Percentiles rank a stretch among this genome's conserved stretches.
Conservation (phyloP, 2,888 invertebrate genomes). For the Plebejus anna region DNA sequence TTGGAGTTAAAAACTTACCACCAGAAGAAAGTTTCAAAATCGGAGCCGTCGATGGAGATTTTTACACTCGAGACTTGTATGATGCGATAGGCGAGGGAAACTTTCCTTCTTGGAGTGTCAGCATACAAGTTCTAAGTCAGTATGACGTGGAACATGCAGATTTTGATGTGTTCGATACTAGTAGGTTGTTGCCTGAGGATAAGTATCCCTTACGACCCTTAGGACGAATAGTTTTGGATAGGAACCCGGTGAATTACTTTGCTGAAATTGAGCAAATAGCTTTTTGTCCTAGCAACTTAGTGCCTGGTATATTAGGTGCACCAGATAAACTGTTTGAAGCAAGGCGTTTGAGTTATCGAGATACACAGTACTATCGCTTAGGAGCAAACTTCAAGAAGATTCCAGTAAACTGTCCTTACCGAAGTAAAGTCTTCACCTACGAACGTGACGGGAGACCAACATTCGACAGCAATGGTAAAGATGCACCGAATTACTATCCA, state of each 20-base stretch:
- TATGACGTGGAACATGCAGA: slow-evolving; percentile 86
- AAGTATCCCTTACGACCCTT: slow-evolving; percentile 90
- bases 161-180: slow-evolving; percentile 94
- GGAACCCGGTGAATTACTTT: slow-evolving; percentile 92
- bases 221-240: slow-evolving; percentile 88
- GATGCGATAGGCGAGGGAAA: slow-evolving; percentile 87
- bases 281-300: slow-evolving; percentile 90
- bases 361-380: slow-evolving; percentile 89
- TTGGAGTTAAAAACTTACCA: slow-evolving; percentile 87
- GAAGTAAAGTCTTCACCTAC: slow-evolving; percentile 82
- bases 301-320: slow-evolving; percentile 92
- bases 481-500: slow-evolving; percentile 94
- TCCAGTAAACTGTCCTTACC: slow-evolving; percentile 94
- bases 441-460: slow-evolving; percentile 91
- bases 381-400: slow-evolving; percentile 93
- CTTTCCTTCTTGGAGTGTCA: slow-evolving; percentile 87
- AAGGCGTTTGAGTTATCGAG: slow-evolving; percentile 89
- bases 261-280: slow-evolving; percentile 93
- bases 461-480: slow-evolving; percentile 85
- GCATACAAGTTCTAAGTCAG: slow-evolving; percentile 90
- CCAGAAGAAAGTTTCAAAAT: slow-evolving; percentile 80
- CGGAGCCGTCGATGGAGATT: slow-evolving; percentile 90
- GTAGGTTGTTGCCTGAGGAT: slow-evolving; percentile 87
- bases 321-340: slow-evolving; percentile 93
- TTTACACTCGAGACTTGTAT: slow-evolving; percentile 90